These are phyloP conservation scores for Drosophila neutralis DNA, from an alignment of 2,888 invertebrate species.

Conservation along the genomic window DNA sequence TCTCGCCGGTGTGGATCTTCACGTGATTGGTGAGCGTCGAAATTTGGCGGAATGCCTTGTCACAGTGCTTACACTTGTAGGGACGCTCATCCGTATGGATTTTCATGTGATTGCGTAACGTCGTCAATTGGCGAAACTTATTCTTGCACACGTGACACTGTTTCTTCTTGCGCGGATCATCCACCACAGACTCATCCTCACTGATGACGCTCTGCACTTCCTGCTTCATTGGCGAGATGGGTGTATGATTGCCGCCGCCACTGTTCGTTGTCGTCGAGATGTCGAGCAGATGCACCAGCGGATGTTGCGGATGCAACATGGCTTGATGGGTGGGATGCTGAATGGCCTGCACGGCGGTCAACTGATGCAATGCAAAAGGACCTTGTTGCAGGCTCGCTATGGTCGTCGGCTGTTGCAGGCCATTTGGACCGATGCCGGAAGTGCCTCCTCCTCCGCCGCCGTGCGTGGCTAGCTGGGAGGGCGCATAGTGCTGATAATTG, in stretches of 20 bases:
- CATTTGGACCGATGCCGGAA: constrained; percentile 59
- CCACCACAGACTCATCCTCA: constrained; percentile 76
- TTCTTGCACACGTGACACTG: constrained; percentile 83
- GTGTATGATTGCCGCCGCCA: constrained; percentile 77
- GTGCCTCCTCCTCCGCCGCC: constrained; percentile 54
- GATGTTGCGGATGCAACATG: constrained; percentile 82
- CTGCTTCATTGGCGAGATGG: constrained; percentile 81
- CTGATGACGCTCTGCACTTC: constrained; percentile 80
- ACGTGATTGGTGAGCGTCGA: constrained; percentile 82
- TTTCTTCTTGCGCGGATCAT: constrained; percentile 83
- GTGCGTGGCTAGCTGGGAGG: constrained; percentile 78
- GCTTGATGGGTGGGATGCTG: constrained; percentile 83
- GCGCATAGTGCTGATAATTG: constrained; percentile 82
- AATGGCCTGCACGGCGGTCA: constrained; percentile 82
- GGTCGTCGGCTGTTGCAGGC: constrained; percentile 78
- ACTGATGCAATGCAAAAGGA: constrained; percentile 80
- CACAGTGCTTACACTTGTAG: constrained; percentile 82
- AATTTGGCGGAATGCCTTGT: constrained; percentile 82
- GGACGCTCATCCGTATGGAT: constrained; percentile 82
- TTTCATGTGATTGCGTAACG: constrained; percentile 83
- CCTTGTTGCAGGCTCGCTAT: constrained; percentile 79
- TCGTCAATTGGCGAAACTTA: constrained; percentile 82
- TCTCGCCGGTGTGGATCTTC: constrained; percentile 82
- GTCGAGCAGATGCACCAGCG: constrained; percentile 81
- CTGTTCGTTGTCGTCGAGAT: constrained; percentile 79